Conservation (phyloP, 2,888 invertebrate genomes). For the Prostheceraeus crozeri region DNA sequence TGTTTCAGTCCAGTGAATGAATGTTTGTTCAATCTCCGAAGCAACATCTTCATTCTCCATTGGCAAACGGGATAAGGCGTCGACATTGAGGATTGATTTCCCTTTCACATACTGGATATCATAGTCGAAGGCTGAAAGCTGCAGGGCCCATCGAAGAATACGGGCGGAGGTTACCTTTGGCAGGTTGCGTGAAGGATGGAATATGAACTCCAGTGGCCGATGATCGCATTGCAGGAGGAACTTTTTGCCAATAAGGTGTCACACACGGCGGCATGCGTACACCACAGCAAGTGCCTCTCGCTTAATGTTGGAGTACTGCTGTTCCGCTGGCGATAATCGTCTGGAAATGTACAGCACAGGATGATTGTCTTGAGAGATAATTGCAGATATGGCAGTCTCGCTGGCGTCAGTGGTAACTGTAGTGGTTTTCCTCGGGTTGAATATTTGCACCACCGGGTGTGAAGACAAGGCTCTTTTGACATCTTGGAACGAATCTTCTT, state of each 20-base stretch:
- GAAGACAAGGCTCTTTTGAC: conserved; percentile 21
- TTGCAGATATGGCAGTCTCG: conserved; percentile 23
- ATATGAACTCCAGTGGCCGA: conserved; percentile 29
- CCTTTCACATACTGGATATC: conserved; percentile 35
- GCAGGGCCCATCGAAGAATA: conserved; percentile 11
- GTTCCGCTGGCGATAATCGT: conserved; percentile 23
- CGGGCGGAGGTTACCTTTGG: conserved; percentile 17
- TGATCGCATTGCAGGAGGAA: conserved; percentile 33
- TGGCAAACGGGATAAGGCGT: conserved; percentile 30
- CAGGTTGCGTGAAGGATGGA: neutral
- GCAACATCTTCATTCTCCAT: too few relatives aligned
- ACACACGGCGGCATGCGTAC: conserved; percentile 29
- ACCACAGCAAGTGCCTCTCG: conserved; percentile 34
- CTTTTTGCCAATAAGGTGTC: conserved; percentile 32
- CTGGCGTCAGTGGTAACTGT: conserved; percentile 32
- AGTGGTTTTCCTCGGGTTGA: conserved; percentile 23
- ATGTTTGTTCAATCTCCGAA: too few relatives aligned
- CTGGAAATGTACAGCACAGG: conserved; percentile 36
- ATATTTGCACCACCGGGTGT: conserved; percentile 33
- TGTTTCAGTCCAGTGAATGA: too few relatives aligned
- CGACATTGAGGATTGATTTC: conserved; percentile 34
- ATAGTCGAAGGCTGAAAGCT: conserved; percentile 1
- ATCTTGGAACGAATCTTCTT: conserved; percentile 29
- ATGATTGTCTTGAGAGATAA: conserved; percentile 32
- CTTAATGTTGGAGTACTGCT: conserved; percentile 33